Conservation (phyloP, 2,113 vertebrate species). For the cattle (Bos taurus) region DNA sequence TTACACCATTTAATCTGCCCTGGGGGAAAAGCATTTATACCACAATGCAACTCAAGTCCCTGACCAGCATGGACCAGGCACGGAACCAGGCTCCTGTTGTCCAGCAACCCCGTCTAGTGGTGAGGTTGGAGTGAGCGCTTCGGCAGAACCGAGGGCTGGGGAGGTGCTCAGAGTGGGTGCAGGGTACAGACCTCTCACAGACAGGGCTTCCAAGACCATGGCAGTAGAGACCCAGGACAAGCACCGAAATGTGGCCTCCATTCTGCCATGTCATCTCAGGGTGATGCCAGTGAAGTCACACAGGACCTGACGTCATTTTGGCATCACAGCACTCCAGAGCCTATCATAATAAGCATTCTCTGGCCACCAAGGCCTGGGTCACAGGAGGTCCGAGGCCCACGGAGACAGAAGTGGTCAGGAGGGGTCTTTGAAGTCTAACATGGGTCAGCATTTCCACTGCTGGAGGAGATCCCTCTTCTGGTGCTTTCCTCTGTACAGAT, state of each 20-base stretch:
- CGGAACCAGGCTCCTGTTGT: not conserved
- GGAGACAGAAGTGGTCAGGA: not conserved
- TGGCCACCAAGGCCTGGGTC: constrained; percentile 55
- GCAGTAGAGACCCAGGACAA: constrained; percentile 53
- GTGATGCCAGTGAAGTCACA: constrained; percentile 46
- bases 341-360: constrained; percentile 45
- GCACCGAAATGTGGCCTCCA: constrained; percentile 63
- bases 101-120: not conserved
- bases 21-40: too few relatives aligned
- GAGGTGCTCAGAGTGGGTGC: accelerated
- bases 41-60: accelerated
- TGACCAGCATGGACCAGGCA: not conserved
- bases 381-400: not conserved
- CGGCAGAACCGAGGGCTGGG: not conserved
- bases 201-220: not conserved
- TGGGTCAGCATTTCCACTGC: not conserved
- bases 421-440: not conserved
- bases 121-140: too few relatives aligned
- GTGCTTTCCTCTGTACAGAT: not conserved
- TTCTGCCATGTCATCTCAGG: constrained; percentile 58
- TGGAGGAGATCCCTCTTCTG: not conserved
- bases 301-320: constrained; percentile 53
- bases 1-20: not conserved
- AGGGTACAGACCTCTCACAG: not conserved
- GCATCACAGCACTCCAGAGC: constrained; percentile 53